Conservation (phyloP, 2,113 vertebrate genomes). For the Vidua macroura region DNA sequence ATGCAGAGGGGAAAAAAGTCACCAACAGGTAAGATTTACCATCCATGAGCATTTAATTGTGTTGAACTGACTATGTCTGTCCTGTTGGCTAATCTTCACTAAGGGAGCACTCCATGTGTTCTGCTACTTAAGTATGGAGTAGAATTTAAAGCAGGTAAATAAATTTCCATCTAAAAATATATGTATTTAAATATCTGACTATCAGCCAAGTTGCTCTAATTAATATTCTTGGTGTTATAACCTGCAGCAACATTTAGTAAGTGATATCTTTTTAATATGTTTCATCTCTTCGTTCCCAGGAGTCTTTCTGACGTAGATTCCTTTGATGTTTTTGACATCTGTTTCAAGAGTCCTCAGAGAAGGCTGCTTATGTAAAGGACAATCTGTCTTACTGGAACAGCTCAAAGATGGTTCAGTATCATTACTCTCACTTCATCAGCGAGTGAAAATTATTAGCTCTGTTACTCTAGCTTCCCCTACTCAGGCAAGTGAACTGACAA, state of each 20-base stretch:
- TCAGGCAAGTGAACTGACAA: not conserved
- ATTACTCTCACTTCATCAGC: not conserved
- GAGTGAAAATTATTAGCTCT: accelerated
- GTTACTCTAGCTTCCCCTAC: not conserved
- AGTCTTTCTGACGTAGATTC: not conserved
- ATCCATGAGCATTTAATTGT: not conserved
- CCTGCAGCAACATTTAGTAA: not conserved
- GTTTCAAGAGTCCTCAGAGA: not conserved
- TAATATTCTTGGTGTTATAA: not conserved
- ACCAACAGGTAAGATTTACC: not conserved
- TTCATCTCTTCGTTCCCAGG: not conserved
- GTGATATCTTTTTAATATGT: not conserved
- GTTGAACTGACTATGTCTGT: not conserved
- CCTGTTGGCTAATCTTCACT: not conserved
- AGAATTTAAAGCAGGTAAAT: not conserved
- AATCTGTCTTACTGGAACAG: not conserved
- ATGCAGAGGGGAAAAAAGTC: not conserved
- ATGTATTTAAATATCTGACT: not conserved
- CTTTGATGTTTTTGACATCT: not conserved
- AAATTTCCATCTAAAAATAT: not conserved
- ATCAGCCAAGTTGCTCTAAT: not conserved
- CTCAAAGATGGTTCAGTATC: not conserved
- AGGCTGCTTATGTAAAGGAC: not conserved
- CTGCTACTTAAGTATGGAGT: not conserved
- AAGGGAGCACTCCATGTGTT: not conserved